Evolutionary conservation across 2,797 vertebrate species (phyloP).

Genomic region (Acipenser ruthenus): DNA sequence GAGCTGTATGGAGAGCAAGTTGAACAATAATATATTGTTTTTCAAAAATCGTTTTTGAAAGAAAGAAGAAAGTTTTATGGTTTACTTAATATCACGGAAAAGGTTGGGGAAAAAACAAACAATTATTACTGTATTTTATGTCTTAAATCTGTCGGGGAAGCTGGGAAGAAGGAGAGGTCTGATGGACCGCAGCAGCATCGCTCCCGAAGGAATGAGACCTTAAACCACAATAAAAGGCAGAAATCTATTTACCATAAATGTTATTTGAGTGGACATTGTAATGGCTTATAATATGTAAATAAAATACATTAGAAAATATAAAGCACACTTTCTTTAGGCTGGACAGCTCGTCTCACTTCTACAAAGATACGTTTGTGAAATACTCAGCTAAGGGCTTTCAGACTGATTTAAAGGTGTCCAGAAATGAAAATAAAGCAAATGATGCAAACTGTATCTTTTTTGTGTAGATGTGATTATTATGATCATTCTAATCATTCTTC

Average conservation of each 20-base stretch:
- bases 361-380: slow-evolving; percentile 47
- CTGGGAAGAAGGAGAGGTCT: too few species aligned
- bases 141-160: too few species aligned
- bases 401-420: slow-evolving; percentile 73
- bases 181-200: too few species aligned
- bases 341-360: slow-evolving; percentile 24
- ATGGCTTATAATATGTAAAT: slow-evolving; percentile 1
- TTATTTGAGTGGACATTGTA: background rate
- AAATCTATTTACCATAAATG: background rate
- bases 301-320: slow-evolving; percentile 49
- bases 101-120: background rate
- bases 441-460: too few species aligned
- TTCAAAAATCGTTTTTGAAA: too few species aligned
- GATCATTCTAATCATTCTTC: too few species aligned
- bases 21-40: too few species aligned
- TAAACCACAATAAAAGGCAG: background rate
- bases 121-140: background rate
- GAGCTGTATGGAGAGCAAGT: background rate
- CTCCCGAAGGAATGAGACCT: background rate
- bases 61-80: background rate
- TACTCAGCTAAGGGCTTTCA: slow-evolving; percentile 79
- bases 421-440: slow-evolving; percentile 35
- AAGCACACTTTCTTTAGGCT: slow-evolving; percentile 33
- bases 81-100: background rate
- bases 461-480: too few species aligned